phyloP scores from a whole-genome alignment of 2,888 invertebrate species.

The Apamea monoglypha region DNA sequence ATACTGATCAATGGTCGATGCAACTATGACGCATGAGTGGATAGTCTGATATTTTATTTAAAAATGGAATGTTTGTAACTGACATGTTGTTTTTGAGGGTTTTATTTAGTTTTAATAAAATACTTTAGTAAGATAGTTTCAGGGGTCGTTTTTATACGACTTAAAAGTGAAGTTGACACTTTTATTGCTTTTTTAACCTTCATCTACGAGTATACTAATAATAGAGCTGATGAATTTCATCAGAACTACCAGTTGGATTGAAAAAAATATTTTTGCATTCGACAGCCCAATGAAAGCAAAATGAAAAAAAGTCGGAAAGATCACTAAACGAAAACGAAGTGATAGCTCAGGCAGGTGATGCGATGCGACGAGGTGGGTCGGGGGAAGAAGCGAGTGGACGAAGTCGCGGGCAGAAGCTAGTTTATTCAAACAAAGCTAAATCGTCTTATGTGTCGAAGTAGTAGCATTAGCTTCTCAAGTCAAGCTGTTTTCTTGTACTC shows the following conservation, averaged over 20 bases:
- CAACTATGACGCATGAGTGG: conserved; percentile 59
- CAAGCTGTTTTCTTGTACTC: background rate
- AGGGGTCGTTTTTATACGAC: background rate
- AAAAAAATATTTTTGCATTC: too few relatives aligned
- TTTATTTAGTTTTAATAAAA: conserved; percentile 4
- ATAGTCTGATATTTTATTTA: conserved; percentile 55
- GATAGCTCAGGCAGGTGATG: too few relatives aligned
- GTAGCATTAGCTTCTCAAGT: background rate
- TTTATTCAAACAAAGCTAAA: background rate
- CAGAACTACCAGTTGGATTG: background rate
- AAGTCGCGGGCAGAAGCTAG: too few relatives aligned
- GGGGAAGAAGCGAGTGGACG: too few relatives aligned
- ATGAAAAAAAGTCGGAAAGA: too few relatives aligned
- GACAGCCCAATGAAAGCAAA: too few relatives aligned
- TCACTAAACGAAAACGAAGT: too few relatives aligned
- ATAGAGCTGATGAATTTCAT: background rate
- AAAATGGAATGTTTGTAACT: conserved; percentile 36
- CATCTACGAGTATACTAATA: background rate
- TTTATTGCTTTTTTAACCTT: background rate
- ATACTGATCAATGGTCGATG: conserved; percentile 68
- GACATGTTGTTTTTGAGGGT: background rate
- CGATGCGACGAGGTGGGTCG: too few relatives aligned
- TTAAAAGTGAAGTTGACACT: background rate
- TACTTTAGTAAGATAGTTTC: background rate
- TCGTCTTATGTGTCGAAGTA: background rate